Conservation (phyloP, 2,797 vertebrate genomes). For the Falco biarmicus region DNA sequence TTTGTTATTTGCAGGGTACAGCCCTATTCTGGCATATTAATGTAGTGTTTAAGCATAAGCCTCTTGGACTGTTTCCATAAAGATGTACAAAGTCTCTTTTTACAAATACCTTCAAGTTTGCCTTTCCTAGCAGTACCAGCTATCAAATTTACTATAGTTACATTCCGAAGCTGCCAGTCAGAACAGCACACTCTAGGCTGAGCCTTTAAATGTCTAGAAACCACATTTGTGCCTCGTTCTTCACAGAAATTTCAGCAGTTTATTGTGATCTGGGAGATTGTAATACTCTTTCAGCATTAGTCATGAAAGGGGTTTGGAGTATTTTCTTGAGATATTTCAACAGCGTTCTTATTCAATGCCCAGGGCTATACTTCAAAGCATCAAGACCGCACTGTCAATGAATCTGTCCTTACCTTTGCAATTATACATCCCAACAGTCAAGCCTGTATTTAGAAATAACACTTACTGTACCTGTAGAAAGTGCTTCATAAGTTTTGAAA, state of each 20-base stretch:
- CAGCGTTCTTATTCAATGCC: neutral
- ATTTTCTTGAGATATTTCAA: neutral
- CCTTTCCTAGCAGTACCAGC: neutral
- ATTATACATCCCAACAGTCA: neutral
- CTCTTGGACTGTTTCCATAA: neutral
- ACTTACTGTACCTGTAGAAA: neutral
- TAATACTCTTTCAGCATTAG: neutral
- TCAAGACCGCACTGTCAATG: fast-evolving
- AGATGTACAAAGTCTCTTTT: neutral
- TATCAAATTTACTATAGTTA: neutral
- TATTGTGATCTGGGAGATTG: neutral
- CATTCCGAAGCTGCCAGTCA: neutral
- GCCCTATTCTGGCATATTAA: neutral
- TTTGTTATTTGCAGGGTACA: neutral
- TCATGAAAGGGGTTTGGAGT: neutral
- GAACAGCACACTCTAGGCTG: neutral
- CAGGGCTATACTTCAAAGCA: neutral
- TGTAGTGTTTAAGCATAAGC: neutral
- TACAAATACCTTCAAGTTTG: neutral
- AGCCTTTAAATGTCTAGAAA: neutral
- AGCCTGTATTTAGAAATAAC: neutral
- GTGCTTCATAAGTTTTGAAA: neutral
- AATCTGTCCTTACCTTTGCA: neutral
- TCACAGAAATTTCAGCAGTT: neutral
- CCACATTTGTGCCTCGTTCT: fast-evolving